These are phyloP conservation scores for Syrmaticus mikado DNA, from an alignment of 2,113 vertebrate species.

Conservation along the genomic window DNA sequence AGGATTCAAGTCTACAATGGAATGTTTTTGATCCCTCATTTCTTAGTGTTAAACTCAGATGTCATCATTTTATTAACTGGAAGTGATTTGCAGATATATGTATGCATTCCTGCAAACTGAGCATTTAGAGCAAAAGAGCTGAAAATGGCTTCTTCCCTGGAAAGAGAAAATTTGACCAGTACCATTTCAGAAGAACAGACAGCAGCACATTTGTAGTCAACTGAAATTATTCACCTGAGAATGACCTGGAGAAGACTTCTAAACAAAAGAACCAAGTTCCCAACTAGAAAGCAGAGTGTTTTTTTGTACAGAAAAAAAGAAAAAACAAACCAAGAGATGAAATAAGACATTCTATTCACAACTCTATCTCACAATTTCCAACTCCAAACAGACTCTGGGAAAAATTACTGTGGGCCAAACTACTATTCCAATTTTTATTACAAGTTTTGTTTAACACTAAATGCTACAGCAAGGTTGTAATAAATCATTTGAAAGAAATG, in stretches of 20 bases:
- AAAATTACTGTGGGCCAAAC: background rate
- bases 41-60: background rate
- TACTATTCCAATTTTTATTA: background rate
- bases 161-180: background rate
- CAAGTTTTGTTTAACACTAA: background rate
- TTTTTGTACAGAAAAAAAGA: background rate
- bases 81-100: background rate
- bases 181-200: background rate
- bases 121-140: background rate
- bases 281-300: background rate
- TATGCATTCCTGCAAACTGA: fast-evolving
- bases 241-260: background rate
- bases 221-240: background rate
- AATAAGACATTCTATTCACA: background rate
- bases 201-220: background rate
- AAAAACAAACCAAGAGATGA: background rate
- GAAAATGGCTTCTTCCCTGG: background rate
- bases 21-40: background rate
- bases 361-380: background rate
- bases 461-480: background rate
- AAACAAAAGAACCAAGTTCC: background rate
- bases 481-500: background rate
- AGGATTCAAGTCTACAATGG: background rate
- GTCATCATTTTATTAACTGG: background rate
- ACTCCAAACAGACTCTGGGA: background rate